phyloP scores from a whole-genome alignment of 2,113 vertebrate genomes.

The Columba livia region DNA sequence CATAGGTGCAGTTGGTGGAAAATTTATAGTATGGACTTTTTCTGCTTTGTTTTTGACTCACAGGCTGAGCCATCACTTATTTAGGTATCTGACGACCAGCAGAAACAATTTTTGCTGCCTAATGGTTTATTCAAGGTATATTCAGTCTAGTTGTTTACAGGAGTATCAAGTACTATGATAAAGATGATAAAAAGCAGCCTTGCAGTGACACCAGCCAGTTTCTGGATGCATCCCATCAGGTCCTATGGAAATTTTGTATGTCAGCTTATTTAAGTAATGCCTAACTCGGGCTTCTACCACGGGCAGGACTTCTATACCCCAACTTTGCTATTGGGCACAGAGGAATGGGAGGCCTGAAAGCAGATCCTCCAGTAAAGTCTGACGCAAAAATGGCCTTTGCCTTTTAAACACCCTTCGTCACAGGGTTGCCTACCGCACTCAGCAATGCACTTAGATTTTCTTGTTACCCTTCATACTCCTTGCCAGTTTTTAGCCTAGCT shows the following conservation, averaged over 20 bases:
- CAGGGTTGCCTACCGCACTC: background rate
- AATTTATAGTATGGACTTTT: background rate
- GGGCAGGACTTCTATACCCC: background rate
- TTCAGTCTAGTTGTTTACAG: background rate
- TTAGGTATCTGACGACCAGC: accelerated
- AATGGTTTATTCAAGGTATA: background rate
- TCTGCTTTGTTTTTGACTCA: background rate
- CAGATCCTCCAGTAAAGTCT: background rate
- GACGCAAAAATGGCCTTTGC: background rate
- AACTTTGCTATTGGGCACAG: background rate
- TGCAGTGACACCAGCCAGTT: background rate
- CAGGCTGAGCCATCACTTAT: background rate
- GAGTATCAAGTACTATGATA: background rate
- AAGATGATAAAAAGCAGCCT: background rate
- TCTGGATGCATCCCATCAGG: background rate
- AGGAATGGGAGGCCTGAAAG: background rate
- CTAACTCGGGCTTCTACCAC: background rate
- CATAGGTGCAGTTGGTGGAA: background rate
- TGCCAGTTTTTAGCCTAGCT: background rate
- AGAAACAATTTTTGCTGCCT: background rate
- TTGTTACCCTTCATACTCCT: background rate
- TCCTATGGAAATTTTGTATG: background rate
- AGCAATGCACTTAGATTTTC: background rate
- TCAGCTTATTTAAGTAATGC: background rate
- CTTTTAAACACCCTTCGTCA: background rate